Base-by-base conservation (phyloP, 30 jellyfish, hydroid and myxozoan genomes). In the Rhopilema esculentum region DNA sequence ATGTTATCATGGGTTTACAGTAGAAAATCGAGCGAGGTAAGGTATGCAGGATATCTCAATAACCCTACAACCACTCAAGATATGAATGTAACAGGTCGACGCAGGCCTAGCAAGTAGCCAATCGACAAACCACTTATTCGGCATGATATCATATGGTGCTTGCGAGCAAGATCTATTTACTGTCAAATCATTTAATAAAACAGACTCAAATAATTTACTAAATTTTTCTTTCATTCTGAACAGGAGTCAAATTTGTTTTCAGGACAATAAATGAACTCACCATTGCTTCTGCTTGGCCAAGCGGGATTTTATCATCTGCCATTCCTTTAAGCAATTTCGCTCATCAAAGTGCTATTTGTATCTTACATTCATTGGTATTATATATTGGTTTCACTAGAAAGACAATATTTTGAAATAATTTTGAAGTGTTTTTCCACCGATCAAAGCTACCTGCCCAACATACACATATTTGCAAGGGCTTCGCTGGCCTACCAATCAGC, bases 221-320 rank as follows among this genome's bases (percentile, higher is more conserved):
- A n/a, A n/a, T n/a, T n/a, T n/a, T n/a, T n/a, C n/a, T n/a, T n/a
- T n/a, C n/a, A n/a, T n/a, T n/a, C n/a, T n/a, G n/a, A n/a, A n/a
- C n/a, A n/a, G n/a, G n/a, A n/a, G n/a, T n/a, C n/a, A n/a, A n/a
- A n/a, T n/a, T n/a, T n/a, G n/a, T n/a, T n/a, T n/a, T n/a, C n/a
- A n/a, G n/a, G n/a, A n/a, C n/a, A n/a, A n/a, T n/a, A n/a, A n/a
- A n/a, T n/a, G n/a, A n/a, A n/a, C 96, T 80, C 61, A 82, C 96
- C 96, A 88, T 49, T 22, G 91, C 81, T 67, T 88, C 96, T 18
- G 83, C 88, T 63, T 80, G 89, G 4, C 91, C 96, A 27, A 88
- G 91, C 49, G 91, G 91, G 20, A 88, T 63, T 57, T 88, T 79
- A 80, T 88, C 96, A 49, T 79, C 96, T 63, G 96, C 88, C 96